Conservation (phyloP, 2,888 invertebrate genomes). For the Phlogophora meticulosa region DNA sequence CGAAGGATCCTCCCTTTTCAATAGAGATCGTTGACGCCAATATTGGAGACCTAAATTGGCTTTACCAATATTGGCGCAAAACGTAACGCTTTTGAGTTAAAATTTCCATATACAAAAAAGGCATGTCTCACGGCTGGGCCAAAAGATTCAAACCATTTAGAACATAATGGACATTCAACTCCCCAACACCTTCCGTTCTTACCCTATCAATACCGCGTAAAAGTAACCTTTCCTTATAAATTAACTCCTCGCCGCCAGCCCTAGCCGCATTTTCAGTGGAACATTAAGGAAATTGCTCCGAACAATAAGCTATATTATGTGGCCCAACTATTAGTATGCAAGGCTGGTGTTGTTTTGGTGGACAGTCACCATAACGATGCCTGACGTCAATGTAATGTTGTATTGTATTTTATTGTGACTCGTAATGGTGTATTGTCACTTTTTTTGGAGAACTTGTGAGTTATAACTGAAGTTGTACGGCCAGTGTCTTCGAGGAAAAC, state of each 20-base stretch:
- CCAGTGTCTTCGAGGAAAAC: background rate
- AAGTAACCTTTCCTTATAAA: constrained; percentile 37
- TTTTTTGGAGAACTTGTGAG: background rate
- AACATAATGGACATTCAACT: background rate
- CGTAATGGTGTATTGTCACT: background rate
- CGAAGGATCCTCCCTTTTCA: too few relatives aligned
- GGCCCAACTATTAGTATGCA: constrained; percentile 58
- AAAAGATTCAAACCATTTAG: background rate
- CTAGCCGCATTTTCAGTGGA: constrained; percentile 54
- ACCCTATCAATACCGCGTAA: constrained; percentile 15
- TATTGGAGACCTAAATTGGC: too few relatives aligned
- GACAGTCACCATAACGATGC: constrained; percentile 25
- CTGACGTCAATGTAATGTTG: constrained; percentile 53
- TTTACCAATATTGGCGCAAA: too few relatives aligned
- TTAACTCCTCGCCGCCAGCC: constrained; percentile 21
- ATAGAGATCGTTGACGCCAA: too few relatives aligned
- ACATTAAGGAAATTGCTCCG: constrained; percentile 65
- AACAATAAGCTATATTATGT: constrained; percentile 45
- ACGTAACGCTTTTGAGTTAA: too few relatives aligned
- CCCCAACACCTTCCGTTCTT: background rate
- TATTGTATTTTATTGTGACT: constrained; percentile 30
- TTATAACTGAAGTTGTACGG: background rate
- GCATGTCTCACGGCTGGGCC: too few relatives aligned
- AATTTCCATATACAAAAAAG: too few relatives aligned
- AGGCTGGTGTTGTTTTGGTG: constrained; percentile 28